phyloP scores from a whole-genome alignment of 2,888 invertebrate genomes.

The Agrochola lota region DNA sequence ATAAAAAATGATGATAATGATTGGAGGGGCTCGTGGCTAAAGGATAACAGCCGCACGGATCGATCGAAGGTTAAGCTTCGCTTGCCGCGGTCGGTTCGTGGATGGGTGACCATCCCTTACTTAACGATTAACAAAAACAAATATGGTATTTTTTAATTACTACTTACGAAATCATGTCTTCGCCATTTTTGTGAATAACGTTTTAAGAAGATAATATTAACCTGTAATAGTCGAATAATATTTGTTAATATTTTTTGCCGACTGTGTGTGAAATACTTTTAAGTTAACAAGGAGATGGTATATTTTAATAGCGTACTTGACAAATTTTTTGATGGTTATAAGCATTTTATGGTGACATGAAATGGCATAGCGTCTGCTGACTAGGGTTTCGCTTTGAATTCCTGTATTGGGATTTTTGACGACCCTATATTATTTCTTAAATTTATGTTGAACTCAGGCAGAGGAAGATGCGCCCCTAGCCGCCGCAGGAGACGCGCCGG shows the following conservation, averaged over 20 bases:
- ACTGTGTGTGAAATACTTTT: not conserved
- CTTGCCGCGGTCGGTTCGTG: not conserved
- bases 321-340: slow-evolving; percentile 28
- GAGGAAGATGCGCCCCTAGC: not conserved
- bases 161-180: too few relatives aligned
- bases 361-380: slow-evolving; percentile 11
- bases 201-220: not conserved
- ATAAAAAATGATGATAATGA: too few relatives aligned
- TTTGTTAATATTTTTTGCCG: not conserved
- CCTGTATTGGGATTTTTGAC: not conserved
- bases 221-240: not conserved
- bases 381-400: not conserved
- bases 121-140: not conserved
- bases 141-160: too few relatives aligned
- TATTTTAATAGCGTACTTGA: slow-evolving; percentile 37
- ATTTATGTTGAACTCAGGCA: not conserved
- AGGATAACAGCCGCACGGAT: not conserved
- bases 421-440: not conserved
- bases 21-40: not conserved
- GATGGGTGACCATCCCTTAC: too few relatives aligned
- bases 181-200: not conserved
- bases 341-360: slow-evolving; percentile 32
- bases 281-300: slow-evolving; percentile 8
- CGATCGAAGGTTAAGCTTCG: not conserved
- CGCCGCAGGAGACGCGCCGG: too few relatives aligned